phyloP scores from a whole-genome alignment of 2,797 vertebrate genomes.

The Coilia nasus region DNA sequence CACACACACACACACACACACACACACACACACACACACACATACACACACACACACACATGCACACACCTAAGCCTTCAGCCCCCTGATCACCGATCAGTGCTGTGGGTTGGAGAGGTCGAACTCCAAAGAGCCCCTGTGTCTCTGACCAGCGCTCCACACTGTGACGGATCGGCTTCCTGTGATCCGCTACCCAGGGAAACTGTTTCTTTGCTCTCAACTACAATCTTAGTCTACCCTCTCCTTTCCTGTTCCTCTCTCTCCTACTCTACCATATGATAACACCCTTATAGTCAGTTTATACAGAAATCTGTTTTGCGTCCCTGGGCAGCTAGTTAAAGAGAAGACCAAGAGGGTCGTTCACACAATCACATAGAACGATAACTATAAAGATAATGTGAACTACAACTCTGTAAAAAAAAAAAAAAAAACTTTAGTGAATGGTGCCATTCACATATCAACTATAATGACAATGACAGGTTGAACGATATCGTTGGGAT shows the following conservation, averaged over 20 bases:
- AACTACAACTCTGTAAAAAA: too few species aligned
- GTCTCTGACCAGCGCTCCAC: background rate
- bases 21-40: slow-evolving; percentile 9
- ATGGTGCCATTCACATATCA: too few species aligned
- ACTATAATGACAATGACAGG: too few species aligned
- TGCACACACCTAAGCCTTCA: background rate
- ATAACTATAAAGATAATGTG: too few species aligned
- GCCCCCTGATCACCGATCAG: background rate
- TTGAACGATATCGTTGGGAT: too few species aligned
- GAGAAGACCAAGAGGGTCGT: too few species aligned
- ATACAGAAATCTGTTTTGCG: too few species aligned
- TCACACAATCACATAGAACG: too few species aligned
- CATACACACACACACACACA: slow-evolving; percentile 11
- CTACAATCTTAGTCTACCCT: background rate
- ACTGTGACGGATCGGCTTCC: background rate
- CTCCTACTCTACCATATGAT: background rate
- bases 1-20: background rate
- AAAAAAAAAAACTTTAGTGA: too few species aligned
- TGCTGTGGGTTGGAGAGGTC: background rate
- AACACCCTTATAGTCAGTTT: too few species aligned
- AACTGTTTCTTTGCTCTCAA: background rate
- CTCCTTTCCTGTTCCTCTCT: background rate
- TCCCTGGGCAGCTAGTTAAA: too few species aligned
- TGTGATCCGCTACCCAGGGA: background rate
- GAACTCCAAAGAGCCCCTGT: slow-evolving; percentile 9